Conservation (phyloP, 2,113 vertebrate genomes). For the Pedionomus torquatus region DNA sequence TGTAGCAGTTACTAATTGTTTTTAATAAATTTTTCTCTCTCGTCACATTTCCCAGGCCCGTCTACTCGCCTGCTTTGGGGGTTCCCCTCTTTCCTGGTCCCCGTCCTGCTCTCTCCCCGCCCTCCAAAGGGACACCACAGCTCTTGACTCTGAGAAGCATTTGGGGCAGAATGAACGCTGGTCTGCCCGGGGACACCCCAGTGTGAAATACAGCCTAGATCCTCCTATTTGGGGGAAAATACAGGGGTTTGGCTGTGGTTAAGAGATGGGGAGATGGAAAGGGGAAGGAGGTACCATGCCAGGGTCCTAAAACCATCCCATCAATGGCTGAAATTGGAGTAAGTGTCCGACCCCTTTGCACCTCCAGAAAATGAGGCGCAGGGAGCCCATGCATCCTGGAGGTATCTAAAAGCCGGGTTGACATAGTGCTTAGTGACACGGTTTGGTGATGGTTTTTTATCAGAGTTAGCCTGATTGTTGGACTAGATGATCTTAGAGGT, state of each 20-base stretch:
- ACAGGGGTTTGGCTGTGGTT: neutral
- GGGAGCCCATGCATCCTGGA: neutral
- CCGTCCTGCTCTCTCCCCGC: neutral
- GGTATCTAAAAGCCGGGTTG: too few species aligned
- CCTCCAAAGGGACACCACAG: neutral
- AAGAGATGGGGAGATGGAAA: neutral
- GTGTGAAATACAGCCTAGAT: neutral
- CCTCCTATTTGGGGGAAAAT: neutral
- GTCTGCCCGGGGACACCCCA: neutral
- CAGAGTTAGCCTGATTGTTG: too few species aligned
- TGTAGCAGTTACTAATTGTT: conserved; percentile 30
- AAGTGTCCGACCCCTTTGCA: neutral
- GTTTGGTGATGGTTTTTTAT: too few species aligned
- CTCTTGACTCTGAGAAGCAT: neutral
- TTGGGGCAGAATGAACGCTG: fast-evolving
- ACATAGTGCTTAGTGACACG: too few species aligned
- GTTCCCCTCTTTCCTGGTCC: neutral
- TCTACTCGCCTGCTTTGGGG: neutral
- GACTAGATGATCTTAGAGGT: too few species aligned
- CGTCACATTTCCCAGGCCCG: neutral
- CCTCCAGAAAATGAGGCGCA: neutral
- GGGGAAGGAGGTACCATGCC: fast-evolving
- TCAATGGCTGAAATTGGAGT: neutral
- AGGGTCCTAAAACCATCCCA: neutral
- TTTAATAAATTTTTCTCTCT: conserved; percentile 23